Evolutionary conservation across 2,888 invertebrate genomes (phyloP).

Genomic region (Bimastos eiseni): DNA sequence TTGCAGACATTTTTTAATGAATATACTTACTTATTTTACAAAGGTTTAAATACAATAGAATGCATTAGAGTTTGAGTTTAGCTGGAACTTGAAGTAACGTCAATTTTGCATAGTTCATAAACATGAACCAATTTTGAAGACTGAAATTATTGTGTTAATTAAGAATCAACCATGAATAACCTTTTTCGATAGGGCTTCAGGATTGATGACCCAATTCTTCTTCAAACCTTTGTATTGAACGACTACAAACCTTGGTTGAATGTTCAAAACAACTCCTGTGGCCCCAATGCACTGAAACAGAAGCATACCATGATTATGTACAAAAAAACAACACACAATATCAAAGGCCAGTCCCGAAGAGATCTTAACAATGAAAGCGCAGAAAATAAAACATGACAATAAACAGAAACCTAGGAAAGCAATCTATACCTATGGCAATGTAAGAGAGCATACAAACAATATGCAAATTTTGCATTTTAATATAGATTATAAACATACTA

Average conservation of each 20-base stretch:
- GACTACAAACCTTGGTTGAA: neutral
- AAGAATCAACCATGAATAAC: neutral
- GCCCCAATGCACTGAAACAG: constrained; percentile 8
- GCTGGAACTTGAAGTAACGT: too few species aligned
- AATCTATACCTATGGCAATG: neutral
- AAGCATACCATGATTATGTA: neutral
- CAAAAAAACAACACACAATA: neutral
- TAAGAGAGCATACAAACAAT: neutral
- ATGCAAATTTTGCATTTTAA: too few species aligned
- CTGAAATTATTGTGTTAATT: neutral
- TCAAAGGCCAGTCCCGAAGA: neutral
- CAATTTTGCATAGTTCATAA: neutral
- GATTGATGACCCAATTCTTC: neutral
- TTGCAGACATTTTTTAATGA: too few species aligned
- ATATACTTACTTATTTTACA: too few species aligned
- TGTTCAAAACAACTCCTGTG: neutral
- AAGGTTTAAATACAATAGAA: too few species aligned
- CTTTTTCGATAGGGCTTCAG: neutral
- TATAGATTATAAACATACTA: neutral
- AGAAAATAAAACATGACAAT: neutral
- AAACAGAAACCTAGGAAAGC: neutral
- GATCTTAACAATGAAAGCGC: neutral
- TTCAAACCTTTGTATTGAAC: neutral
- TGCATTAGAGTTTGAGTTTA: too few species aligned
- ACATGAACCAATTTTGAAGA: neutral